Evolutionary conservation across 2,113 vertebrate genomes (phyloP), one percentile per base, ranked within the genome.

Genomic region (Varanus salvator): DNA sequence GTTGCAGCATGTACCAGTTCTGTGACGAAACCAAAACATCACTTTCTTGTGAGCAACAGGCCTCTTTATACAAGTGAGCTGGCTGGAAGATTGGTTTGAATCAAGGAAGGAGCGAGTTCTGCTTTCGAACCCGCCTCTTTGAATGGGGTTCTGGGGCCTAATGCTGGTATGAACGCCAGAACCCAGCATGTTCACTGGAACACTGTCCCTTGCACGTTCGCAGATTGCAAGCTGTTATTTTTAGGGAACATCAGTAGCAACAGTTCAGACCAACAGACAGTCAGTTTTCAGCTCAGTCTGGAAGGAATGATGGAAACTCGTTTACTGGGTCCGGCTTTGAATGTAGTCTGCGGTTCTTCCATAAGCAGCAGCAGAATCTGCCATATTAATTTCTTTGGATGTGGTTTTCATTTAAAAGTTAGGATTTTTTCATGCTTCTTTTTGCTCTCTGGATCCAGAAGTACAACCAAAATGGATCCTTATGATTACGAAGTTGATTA

Each of bases 1-100:
- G 88, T 93, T 88, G 88, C 92, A 90, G 88, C 86, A 93, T 92
- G 92, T 86, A 93, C 90, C 93, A 92, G 34, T 93, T 89, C 78
- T 3, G 87, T 91, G 92, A 85, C 89, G 85, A 89, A 76, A 34
- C 38, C 89, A 31, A 11, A 8, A 82, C 81, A 77, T 93, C 72
- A 85, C 76, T 88, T 92, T 91, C 91, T n/a, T 48, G 60, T 75
- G 85, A 84, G 81, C 68, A 89, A 1, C 48, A 88, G 64, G 85
- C n/a, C 71, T 89, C 86, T 93, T 85, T 91, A 88, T 94, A 88
- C 87, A 80, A 88, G 91, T 87, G 72, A 95, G 91, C 54, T 64
- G 86, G 69, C 83, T 80, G 76, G 6, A 38, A 31, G 64, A 90
- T 92, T 91, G 91, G 90, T 84, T 76, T 90, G 87, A 92, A 90